Evolutionary conservation across 2,113 vertebrate genomes (phyloP).

Genomic region (Melanocharis versteri): DNA sequence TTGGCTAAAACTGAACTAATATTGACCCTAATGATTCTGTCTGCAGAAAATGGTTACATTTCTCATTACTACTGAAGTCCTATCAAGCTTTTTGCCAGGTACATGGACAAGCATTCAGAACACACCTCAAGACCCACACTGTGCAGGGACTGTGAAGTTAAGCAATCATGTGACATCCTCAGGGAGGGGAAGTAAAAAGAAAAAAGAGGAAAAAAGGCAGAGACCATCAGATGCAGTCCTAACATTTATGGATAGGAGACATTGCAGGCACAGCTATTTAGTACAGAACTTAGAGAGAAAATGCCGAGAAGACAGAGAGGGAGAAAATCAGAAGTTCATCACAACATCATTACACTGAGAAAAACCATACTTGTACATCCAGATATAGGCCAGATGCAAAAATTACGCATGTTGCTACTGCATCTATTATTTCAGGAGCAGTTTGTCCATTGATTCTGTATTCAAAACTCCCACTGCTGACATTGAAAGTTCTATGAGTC

Average conservation of each 20-base stretch:
- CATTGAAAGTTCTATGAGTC: neutral
- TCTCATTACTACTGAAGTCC: neutral
- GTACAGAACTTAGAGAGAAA: neutral
- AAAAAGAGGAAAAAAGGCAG: neutral
- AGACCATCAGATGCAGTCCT: neutral
- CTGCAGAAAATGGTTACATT: neutral
- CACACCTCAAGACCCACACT: neutral
- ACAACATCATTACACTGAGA: neutral
- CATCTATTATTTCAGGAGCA: neutral
- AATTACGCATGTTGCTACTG: neutral
- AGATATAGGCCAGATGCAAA: neutral
- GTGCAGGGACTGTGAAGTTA: neutral
- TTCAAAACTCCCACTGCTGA: neutral
- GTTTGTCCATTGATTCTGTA: neutral
- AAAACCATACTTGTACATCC: neutral
- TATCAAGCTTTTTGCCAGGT: neutral
- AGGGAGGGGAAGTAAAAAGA: neutral
- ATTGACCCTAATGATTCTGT: neutral
- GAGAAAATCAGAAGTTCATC: neutral
- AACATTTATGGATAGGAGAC: neutral
- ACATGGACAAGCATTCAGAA: neutral
- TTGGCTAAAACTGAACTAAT: neutral
- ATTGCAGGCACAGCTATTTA: neutral
- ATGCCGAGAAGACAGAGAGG: neutral
- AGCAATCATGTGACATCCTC: neutral